These are phyloP conservation scores for Enteromius treurensis DNA, from an alignment of 2,797 vertebrate species.

Conservation along the genomic window DNA sequence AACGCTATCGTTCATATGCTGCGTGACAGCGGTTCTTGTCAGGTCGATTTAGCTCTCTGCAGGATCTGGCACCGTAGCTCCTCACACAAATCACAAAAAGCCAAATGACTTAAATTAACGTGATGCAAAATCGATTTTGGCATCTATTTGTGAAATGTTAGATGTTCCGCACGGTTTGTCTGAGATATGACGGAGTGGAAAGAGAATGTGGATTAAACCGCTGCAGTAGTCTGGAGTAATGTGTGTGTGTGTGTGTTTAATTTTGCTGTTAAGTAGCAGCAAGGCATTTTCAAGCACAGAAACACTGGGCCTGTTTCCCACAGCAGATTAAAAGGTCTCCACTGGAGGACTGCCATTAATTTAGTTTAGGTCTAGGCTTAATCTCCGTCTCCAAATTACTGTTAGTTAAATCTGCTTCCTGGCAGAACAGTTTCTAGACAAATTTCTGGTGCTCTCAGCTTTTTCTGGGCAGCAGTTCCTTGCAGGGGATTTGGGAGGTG, in stretches of 20 bases:
- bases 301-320: constrained; percentile 10
- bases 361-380: constrained; percentile 15
- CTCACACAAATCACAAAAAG: constrained; percentile 22
- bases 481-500: neutral
- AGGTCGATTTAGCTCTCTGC: constrained; percentile 30
- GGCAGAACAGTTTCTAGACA: neutral
- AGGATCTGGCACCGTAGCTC: constrained; percentile 23
- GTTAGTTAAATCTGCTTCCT: constrained; percentile 1
- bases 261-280: neutral
- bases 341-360: constrained; percentile 2
- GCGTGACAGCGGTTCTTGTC: constrained; percentile 46
- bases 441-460: neutral
- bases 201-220: neutral
- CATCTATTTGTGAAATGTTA: constrained; percentile 17
- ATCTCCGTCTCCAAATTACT: neutral
- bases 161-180: neutral
- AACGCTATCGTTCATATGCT: constrained; percentile 43
- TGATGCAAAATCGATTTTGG: constrained; percentile 10
- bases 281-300: constrained; percentile 2
- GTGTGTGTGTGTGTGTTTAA: neutral
- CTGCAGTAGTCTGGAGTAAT: neutral
- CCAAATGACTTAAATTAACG: constrained; percentile 7
- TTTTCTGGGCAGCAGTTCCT: neutral
- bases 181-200: neutral
- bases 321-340: constrained; percentile 13